Percentiles rank a stretch among this genome's conserved stretches.
These are phyloP conservation scores for Cyrtorhinus lividipennis DNA, from an alignment of 1,140 invertebrate species.

Conservation along the genomic window DNA sequence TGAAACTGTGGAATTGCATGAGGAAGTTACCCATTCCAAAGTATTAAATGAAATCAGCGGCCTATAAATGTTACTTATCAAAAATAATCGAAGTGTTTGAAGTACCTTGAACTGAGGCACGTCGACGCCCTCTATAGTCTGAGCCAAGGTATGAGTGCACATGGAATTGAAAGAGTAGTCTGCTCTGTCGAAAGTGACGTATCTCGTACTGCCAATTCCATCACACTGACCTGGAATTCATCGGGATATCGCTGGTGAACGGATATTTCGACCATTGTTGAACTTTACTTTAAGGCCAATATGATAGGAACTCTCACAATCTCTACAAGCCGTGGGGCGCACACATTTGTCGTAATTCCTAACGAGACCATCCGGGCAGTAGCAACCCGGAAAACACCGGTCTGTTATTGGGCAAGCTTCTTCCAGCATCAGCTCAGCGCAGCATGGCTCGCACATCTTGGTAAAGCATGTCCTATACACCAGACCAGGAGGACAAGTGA, in stretches of 20 bases:
- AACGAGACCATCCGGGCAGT: conserved; percentile 62
- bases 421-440: conserved; percentile 41
- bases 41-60: no score
- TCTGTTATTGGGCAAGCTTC: conserved; percentile 43
- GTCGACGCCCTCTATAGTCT: conserved; percentile 35
- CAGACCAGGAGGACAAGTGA: conserved; percentile 49
- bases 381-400: conserved; percentile 66
- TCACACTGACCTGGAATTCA: conserved; percentile 42
- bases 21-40: no score
- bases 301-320: conserved; percentile 54
- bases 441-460: conserved; percentile 52
- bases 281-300: no score
- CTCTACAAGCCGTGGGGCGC: conserved; percentile 50
- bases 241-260: no score
- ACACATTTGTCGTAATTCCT: conserved; percentile 52
- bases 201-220: conserved; percentile 51
- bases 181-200: conserved; percentile 54
- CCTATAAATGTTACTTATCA: no score
- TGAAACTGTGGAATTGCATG: no score
- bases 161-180: conserved; percentile 57
- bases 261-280: no score
- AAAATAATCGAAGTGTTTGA: no score
- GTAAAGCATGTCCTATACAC: conserved; percentile 67
- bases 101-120: conserved; percentile 50
- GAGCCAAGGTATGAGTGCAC: conserved; percentile 60